Conservation (phyloP, 2,888 invertebrate species). For the Salticus scenicus region DNA sequence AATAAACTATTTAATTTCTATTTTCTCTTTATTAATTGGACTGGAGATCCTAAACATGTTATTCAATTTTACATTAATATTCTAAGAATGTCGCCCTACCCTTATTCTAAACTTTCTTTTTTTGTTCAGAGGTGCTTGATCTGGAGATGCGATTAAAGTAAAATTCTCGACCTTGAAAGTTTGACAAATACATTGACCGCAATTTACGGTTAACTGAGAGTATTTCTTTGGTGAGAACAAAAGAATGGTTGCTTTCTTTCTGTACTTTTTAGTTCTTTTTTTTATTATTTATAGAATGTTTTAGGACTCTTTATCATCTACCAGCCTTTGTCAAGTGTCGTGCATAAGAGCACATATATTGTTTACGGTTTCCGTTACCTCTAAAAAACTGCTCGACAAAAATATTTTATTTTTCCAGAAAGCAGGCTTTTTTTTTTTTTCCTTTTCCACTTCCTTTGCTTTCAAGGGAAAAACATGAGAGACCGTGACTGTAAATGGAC, state of each 20-base stretch:
- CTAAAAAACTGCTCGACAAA: too few species aligned
- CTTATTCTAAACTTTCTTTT: not conserved
- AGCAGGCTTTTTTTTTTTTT: too few species aligned
- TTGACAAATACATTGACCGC: slow-evolving; percentile 9
- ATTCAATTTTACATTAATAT: slow-evolving; percentile 19
- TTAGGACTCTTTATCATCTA: not conserved
- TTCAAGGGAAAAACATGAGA: too few species aligned
- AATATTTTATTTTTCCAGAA: too few species aligned
- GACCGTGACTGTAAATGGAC: too few species aligned
- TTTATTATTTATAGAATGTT: not conserved
- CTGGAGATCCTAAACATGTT: too few species aligned
- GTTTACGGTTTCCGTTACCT: slow-evolving; percentile 48
- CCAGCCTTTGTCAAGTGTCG: not conserved
- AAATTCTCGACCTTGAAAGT: slow-evolving; percentile 42
- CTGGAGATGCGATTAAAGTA: slow-evolving; percentile 2
- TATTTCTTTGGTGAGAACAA: slow-evolving; percentile 6
- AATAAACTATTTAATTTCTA: too few species aligned
- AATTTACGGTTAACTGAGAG: slow-evolving; percentile 37
- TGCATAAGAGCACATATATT: slow-evolving; percentile 19
- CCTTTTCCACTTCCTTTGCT: too few species aligned
- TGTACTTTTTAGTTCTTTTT: not conserved
- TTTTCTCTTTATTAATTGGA: too few species aligned
- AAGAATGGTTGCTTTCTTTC: slow-evolving; percentile 25
- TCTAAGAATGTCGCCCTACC: not conserved
- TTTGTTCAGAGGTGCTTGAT: too few species aligned